Percentiles rank a stretch among this genome's conserved stretches.
Conservation (phyloP, 2,888 invertebrate species). For the Epistrophe grossulariae region DNA sequence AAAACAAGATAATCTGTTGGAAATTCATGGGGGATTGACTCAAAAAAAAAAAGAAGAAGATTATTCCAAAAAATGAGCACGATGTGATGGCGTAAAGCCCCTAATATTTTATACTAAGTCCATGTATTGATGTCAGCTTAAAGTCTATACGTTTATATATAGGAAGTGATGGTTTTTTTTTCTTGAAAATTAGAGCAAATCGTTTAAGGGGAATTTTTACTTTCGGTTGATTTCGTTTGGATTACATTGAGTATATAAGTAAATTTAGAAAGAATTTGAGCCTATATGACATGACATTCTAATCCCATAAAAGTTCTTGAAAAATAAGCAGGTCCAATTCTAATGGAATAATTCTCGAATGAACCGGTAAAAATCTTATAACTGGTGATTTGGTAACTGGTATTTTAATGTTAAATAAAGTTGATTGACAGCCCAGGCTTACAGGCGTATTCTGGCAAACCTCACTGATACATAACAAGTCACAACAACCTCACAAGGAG, state of each 20-base stretch:
- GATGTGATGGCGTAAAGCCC: conserved; percentile 19
- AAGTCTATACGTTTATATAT: neutral
- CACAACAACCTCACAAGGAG: too few relatives aligned
- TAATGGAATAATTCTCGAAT: too few relatives aligned
- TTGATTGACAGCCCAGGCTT: too few relatives aligned
- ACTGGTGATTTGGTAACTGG: too few relatives aligned
- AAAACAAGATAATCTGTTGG: conserved; percentile 61
- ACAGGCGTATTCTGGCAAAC: too few relatives aligned
- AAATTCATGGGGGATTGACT: conserved; percentile 55
- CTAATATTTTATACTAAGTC: conserved; percentile 31
- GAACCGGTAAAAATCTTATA: too few relatives aligned
- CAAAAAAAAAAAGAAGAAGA: conserved; percentile 24
- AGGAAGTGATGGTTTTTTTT: neutral
- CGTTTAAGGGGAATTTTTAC: conserved; percentile 1
- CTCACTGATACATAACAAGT: too few relatives aligned
- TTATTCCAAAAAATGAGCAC: neutral
- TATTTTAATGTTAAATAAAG: too few relatives aligned
- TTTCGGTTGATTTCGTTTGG: conserved; percentile 22
- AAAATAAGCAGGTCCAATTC: too few relatives aligned
- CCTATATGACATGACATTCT: neutral
- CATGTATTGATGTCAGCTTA: conserved; percentile 47
- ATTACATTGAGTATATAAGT: neutral
- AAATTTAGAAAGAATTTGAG: neutral
- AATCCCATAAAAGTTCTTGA: too few relatives aligned
- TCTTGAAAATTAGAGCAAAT: conserved; percentile 12